Conservation (phyloP, 2,888 invertebrate species). For the Auanema freiburgensis region DNA sequence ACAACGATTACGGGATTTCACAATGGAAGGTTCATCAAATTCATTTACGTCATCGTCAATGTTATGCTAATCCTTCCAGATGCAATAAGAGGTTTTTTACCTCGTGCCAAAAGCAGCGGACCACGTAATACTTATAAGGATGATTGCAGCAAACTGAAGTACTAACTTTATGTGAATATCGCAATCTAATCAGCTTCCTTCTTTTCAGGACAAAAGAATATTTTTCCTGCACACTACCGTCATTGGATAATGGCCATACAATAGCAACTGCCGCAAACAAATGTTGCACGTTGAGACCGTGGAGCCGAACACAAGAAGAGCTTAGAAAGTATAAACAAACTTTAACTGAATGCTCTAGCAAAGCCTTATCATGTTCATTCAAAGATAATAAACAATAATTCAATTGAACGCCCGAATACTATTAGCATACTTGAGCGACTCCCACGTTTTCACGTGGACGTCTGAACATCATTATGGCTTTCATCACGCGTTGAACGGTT, state of each 20-base stretch:
- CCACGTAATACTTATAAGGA: conserved; percentile 24
- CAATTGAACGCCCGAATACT: no score
- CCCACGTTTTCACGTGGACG: not conserved
- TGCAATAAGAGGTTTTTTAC: conserved; percentile 39
- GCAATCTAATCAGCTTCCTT: not conserved
- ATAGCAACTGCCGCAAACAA: conserved; percentile 23
- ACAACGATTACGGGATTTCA: conserved; percentile 29
- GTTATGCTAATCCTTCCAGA: conserved; percentile 24
- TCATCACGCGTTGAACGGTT: not conserved
- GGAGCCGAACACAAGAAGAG: conserved; percentile 41
- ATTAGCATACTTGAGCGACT: conserved; percentile 4
- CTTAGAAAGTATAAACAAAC: conserved; percentile 41
- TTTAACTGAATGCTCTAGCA: no score
- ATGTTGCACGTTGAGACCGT: conserved; percentile 38
- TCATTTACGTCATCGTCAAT: not conserved
- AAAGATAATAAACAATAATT: no score
- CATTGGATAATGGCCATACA: conserved; percentile 17
- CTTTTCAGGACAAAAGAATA: conserved; percentile 18
- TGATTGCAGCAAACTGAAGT: not conserved
- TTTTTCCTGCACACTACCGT: conserved; percentile 30
- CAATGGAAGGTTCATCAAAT: conserved; percentile 30
- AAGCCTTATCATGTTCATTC: no score
- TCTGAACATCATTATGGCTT: not conserved
- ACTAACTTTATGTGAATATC: not conserved
- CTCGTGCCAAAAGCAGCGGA: conserved; percentile 39